Conservation (phyloP, 2,797 vertebrate genomes). For the Myripristis murdjan region DNA sequence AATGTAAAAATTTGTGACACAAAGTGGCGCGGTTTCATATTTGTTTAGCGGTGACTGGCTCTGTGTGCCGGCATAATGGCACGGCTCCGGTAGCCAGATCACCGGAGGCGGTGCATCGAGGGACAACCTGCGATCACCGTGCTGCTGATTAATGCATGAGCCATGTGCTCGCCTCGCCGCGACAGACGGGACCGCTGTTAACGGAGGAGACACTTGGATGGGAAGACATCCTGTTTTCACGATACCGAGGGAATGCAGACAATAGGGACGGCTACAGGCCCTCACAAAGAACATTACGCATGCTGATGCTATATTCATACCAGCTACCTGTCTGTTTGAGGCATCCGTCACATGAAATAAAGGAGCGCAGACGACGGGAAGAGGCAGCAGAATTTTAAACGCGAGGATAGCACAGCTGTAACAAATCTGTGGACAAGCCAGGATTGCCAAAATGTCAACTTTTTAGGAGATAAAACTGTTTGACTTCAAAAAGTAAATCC, state of each 20-base stretch:
- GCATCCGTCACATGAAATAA: slow-evolving; percentile 66
- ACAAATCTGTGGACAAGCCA: no score
- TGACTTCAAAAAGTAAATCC: no score
- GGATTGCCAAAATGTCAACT: no score
- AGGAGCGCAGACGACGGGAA: slow-evolving; percentile 10
- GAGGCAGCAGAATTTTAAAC: no score
- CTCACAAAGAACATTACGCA: slow-evolving; percentile 55
- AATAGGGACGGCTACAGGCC: slow-evolving; percentile 41
- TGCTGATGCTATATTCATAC: no score
- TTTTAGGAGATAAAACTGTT: no score
- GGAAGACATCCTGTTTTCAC: slow-evolving; percentile 57
- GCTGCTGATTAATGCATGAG: slow-evolving; percentile 86
- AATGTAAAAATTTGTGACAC: slow-evolving; percentile 87
- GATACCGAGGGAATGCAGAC: slow-evolving; percentile 33
- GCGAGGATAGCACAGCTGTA: no score
- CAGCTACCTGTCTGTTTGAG: slow-evolving; percentile 73
- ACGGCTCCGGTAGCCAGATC: slow-evolving; percentile 70
- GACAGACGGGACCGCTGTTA: slow-evolving; percentile 68
- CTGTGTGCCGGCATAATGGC: slow-evolving; percentile 74
- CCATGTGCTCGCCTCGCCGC: slow-evolving; percentile 80
- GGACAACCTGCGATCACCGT: slow-evolving; percentile 84
- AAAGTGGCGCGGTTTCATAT: slow-evolving; percentile 86
- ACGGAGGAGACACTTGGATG: slow-evolving; percentile 67
- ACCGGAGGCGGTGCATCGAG: slow-evolving; percentile 67
- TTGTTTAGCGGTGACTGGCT: slow-evolving; percentile 79